A percentile compares a stretch with the other conserved stretches of the same genome.
Conservation (phyloP, 2,888 invertebrate species). For the Choristoneura rosaceana region DNA sequence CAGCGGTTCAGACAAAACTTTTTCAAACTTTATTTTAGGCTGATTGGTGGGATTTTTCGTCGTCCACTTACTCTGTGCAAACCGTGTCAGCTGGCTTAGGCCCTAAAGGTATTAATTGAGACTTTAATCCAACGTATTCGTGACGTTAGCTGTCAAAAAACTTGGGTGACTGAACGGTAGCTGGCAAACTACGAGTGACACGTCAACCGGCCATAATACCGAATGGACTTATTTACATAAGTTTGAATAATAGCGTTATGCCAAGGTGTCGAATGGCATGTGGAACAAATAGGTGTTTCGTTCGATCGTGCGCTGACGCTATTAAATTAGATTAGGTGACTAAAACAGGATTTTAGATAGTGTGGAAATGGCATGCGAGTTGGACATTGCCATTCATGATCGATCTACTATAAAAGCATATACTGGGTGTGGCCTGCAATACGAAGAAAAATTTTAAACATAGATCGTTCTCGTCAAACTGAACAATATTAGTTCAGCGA, state of each 20-base stretch:
- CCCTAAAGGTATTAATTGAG: neutral
- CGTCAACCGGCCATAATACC: constrained; percentile 22
- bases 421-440: too few relatives aligned
- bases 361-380: too few relatives aligned
- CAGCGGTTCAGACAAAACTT: too few relatives aligned
- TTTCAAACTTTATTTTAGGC: too few relatives aligned
- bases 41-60: too few relatives aligned
- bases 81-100: too few relatives aligned
- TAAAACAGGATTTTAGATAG: neutral
- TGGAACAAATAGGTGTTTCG: constrained; percentile 13
- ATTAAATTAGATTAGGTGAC: constrained; percentile 5
- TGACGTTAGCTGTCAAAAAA: neutral
- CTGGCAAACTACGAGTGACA: neutral
- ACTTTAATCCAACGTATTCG: neutral
- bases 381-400: too few relatives aligned
- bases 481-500: too few relatives aligned
- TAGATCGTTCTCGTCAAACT: too few relatives aligned
- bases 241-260: constrained; percentile 19
- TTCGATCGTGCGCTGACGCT: neutral
- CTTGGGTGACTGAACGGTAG: neutral
- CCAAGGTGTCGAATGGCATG: constrained; percentile 14
- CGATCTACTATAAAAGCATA: too few relatives aligned
- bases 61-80: too few relatives aligned
- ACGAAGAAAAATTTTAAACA: too few relatives aligned
- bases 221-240: constrained; percentile 33